Percentiles rank a stretch among this genome's conserved stretches.
Conservation (phyloP, 2,888 invertebrate species). For the Paralinhomoeus sp. region DNA sequence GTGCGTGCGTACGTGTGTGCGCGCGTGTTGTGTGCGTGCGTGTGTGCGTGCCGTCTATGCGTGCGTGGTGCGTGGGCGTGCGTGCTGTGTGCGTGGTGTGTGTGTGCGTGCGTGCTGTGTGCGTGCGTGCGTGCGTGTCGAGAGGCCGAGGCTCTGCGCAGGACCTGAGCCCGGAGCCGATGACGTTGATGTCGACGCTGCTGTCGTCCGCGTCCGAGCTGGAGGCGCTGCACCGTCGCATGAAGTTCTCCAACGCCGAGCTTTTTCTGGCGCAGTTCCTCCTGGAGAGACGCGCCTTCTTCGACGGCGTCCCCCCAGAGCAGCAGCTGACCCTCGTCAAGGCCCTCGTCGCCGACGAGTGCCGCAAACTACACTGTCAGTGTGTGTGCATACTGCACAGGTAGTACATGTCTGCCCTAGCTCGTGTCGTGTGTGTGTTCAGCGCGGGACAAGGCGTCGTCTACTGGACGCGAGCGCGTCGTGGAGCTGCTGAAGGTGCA, state of each 20-base stretch:
- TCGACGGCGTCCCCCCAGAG: conserved; percentile 3
- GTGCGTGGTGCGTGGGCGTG: too few species aligned
- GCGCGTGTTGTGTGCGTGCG: too few species aligned
- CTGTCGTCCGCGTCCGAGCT: conserved; percentile 43
- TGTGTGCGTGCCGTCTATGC: too few species aligned
- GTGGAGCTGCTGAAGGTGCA: conserved; percentile 57
- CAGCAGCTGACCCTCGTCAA: conserved; percentile 11
- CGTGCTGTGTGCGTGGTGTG: too few species aligned
- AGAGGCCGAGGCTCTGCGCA: too few species aligned
- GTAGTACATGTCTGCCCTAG: too few species aligned
- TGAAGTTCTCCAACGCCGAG: conserved; percentile 40
- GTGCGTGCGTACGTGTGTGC: too few species aligned
- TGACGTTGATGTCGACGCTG: conserved; percentile 49
- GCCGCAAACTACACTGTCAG: neutral
- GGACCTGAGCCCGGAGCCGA: conserved; percentile 37
- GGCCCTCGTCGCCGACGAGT: conserved; percentile 9
- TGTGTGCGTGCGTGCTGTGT: too few species aligned
- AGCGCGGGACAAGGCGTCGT: conserved; percentile 29
- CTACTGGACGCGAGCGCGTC: conserved; percentile 46
- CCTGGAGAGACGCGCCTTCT: conserved; percentile 11
- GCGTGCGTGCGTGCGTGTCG: too few species aligned
- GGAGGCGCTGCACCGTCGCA: conserved; percentile 41
- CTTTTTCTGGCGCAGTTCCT: conserved; percentile 14
- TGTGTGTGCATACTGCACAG: too few species aligned
- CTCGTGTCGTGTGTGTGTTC: too few species aligned